Conservation (phyloP, 2,888 invertebrate species). For the Cetonia aurata region DNA sequence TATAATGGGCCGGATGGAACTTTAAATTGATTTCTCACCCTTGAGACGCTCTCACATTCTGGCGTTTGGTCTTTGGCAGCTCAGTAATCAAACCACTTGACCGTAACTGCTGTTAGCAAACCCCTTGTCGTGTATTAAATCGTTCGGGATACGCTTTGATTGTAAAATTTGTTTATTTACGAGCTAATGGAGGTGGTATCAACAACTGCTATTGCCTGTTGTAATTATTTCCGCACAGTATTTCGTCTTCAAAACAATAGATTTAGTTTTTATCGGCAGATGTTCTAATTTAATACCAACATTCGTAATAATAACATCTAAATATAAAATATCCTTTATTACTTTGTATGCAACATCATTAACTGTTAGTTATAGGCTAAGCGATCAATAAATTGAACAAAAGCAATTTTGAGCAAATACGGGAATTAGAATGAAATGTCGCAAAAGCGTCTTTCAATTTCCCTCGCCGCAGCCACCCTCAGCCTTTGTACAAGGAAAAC, state of each 20-base stretch:
- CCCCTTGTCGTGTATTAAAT: constrained; percentile 44
- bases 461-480: neutral
- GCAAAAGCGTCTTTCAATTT: neutral
- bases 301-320: too few species aligned
- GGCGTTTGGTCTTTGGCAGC: constrained; percentile 62
- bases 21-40: constrained; percentile 63
- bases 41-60: constrained; percentile 58
- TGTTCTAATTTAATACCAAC: too few species aligned
- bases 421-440: neutral
- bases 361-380: too few species aligned
- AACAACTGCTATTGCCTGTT: neutral
- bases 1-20: constrained; percentile 60
- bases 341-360: too few species aligned
- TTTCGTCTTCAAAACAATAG: too few species aligned
- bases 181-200: neutral
- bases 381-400: too few species aligned
- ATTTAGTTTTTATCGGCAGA: too few species aligned
- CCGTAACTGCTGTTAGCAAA: constrained; percentile 51
- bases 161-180: constrained; percentile 39
- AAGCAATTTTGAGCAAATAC: too few species aligned
- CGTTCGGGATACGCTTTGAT: constrained; percentile 37
- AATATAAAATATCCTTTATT: too few species aligned
- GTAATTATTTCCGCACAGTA: too few species aligned
- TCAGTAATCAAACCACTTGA: constrained; percentile 63
- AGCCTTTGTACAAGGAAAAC: neutral